A percentile compares a stretch with the other conserved stretches of the same genome.
Evolutionary conservation across 2,113 vertebrate species (phyloP).

Genomic region (Nibea albiflora): DNA sequence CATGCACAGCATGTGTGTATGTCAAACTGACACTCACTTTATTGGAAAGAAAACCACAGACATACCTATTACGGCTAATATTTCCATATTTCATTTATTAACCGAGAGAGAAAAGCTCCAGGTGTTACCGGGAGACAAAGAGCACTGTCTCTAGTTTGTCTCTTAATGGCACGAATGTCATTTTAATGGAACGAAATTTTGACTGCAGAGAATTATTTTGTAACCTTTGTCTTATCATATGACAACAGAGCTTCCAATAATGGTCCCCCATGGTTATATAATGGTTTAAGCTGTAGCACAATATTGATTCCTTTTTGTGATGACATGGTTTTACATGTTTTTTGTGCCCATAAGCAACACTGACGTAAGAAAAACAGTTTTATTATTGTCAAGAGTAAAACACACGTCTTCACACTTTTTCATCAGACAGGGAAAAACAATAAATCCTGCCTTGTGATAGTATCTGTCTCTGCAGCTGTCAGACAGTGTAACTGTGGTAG

Average conservation of each 20-base stretch:
- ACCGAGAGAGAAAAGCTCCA: not conserved
- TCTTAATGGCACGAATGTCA: not conserved
- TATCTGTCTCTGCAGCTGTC: not conserved
- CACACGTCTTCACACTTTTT: not conserved
- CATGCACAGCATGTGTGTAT: not conserved
- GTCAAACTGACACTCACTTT: not conserved
- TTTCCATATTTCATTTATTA: not conserved
- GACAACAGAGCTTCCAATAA: constrained; percentile 3
- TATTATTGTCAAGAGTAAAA: no score
- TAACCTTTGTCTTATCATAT: not conserved
- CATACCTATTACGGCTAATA: no score
- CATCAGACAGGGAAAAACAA: not conserved
- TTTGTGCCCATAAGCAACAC: not conserved
- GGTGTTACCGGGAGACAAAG: not conserved
- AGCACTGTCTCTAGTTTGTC: not conserved
- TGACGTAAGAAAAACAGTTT: not conserved
- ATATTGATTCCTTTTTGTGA: constrained; percentile 42
- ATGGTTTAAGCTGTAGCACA: constrained; percentile 23
- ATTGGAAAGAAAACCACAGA: not conserved
- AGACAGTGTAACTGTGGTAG: not conserved
- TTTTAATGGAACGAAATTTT: not conserved
- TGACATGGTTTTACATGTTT: constrained; percentile 22
- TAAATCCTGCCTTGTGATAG: not conserved
- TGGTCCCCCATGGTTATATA: constrained; percentile 2
- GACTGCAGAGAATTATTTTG: not conserved